These are phyloP conservation scores for Cheilosia variabilis DNA, from an alignment of 2,888 invertebrate genomes.

Conservation along the genomic window DNA sequence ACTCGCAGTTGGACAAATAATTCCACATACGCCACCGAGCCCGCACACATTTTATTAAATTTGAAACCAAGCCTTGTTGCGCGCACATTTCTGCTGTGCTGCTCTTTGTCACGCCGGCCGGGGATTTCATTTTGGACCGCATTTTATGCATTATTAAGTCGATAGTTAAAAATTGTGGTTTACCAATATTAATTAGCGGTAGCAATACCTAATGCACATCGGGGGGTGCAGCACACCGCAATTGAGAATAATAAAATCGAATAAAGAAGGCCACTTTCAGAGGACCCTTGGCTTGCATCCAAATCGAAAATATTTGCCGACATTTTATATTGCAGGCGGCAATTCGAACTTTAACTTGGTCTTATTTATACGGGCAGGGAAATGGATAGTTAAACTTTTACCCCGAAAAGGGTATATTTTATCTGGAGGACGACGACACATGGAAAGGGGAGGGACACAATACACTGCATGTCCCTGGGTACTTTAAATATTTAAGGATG, in stretches of 20 bases:
- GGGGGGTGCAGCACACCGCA: background rate
- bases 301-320: constrained; percentile 46
- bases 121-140: constrained; percentile 11
- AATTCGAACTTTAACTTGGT: constrained; percentile 42
- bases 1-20: constrained; percentile 28
- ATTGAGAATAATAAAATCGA: background rate
- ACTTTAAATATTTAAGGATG: constrained; percentile 66
- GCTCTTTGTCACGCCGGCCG: constrained; percentile 1
- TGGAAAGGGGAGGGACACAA: constrained; percentile 21
- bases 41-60: constrained; percentile 19
- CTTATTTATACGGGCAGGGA: background rate
- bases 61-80: constrained; percentile 29
- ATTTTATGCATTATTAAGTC: constrained; percentile 36
- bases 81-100: constrained; percentile 2
- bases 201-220: background rate
- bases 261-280: background rate
- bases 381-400: constrained; percentile 24
- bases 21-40: constrained; percentile 9
- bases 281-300: constrained; percentile 16
- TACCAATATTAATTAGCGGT: constrained; percentile 26
- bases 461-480: constrained; percentile 56
- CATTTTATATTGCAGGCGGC: constrained; percentile 28
- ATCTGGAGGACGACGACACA: constrained; percentile 40
- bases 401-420: constrained; percentile 1
- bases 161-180: constrained; percentile 42